These are phyloP conservation scores for Prosapia bicincta DNA, from an alignment of 2,888 invertebrate species.

Conservation along the genomic window DNA sequence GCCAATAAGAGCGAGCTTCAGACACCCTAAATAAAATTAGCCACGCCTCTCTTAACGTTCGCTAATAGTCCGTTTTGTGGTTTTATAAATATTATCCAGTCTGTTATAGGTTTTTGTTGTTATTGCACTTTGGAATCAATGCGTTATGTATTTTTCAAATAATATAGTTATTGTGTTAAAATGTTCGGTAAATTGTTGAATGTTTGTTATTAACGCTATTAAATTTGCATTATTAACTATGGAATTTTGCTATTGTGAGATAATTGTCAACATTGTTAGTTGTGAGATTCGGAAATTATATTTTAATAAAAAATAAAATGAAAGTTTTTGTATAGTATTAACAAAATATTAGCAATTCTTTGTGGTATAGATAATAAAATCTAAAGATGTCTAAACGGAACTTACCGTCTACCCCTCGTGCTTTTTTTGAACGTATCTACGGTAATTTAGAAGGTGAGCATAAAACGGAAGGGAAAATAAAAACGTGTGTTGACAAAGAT, in stretches of 20 bases:
- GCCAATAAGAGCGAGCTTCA: not conserved
- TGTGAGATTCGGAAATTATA: no score
- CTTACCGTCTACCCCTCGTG: slow-evolving; percentile 34
- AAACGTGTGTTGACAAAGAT: not conserved
- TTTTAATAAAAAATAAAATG: no score
- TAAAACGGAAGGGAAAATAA: not conserved
- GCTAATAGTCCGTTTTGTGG: not conserved
- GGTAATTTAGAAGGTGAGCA: slow-evolving; percentile 20
- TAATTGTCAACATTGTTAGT: no score
- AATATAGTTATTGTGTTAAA: no score
- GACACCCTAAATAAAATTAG: not conserved
- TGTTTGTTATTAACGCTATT: no score
- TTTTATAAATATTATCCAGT: not conserved
- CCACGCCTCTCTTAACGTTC: not conserved
- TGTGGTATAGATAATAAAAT: no score
- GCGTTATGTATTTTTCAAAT: not conserved
- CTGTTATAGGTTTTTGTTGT: not conserved
- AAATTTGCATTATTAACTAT: no score
- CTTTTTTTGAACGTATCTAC: slow-evolving; percentile 37
- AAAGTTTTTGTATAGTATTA: no score
- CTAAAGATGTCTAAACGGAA: not conserved
- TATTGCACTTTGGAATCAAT: not conserved
- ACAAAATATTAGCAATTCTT: no score
- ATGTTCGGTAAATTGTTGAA: not conserved
- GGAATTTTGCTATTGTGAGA: no score